phyloP scores from a whole-genome alignment of 2,888 invertebrate species.

The Drosophila tanythrix region DNA sequence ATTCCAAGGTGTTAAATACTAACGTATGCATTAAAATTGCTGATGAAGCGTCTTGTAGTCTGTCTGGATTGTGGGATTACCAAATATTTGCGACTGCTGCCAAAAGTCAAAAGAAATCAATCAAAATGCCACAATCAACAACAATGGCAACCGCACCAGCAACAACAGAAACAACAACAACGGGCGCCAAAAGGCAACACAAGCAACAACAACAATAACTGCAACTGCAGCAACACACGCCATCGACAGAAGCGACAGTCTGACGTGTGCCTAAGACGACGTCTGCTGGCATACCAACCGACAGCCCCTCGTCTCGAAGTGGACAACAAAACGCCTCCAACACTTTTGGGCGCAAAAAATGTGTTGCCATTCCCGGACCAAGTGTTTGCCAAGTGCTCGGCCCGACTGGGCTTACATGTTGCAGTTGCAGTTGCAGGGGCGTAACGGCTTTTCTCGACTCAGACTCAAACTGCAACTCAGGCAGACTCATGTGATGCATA shows the following conservation, averaged over 20 bases:
- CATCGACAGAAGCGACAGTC: constrained; percentile 75
- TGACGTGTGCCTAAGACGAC: constrained; percentile 75
- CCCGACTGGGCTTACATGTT: constrained; percentile 24
- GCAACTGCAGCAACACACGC: constrained; percentile 54
- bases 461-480: constrained; percentile 3
- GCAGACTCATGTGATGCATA: constrained; percentile 54
- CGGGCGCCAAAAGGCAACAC: constrained; percentile 61
- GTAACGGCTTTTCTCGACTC: constrained; percentile 48
- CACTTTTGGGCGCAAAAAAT: constrained; percentile 79
- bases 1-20: constrained; percentile 73
- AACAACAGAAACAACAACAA: constrained; percentile 26
- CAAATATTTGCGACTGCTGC: constrained; percentile 76
- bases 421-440: constrained; percentile 70
- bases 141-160: constrained; percentile 48
- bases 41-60: constrained; percentile 74
- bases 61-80: constrained; percentile 66
- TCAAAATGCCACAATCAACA: constrained; percentile 75
- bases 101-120: constrained; percentile 81
- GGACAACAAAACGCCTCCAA: constrained; percentile 80
- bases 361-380: constrained; percentile 69
- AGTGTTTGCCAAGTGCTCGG: constrained; percentile 62
- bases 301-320: constrained; percentile 75
- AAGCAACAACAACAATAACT: constrained; percentile 35
- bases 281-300: constrained; percentile 45
- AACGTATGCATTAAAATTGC: constrained; percentile 76